A percentile compares a stretch with the other conserved stretches of the same genome.
These are phyloP conservation scores for Nyctalus aviator DNA, from an alignment of 2,797 vertebrate genomes.

Conservation along the genomic window DNA sequence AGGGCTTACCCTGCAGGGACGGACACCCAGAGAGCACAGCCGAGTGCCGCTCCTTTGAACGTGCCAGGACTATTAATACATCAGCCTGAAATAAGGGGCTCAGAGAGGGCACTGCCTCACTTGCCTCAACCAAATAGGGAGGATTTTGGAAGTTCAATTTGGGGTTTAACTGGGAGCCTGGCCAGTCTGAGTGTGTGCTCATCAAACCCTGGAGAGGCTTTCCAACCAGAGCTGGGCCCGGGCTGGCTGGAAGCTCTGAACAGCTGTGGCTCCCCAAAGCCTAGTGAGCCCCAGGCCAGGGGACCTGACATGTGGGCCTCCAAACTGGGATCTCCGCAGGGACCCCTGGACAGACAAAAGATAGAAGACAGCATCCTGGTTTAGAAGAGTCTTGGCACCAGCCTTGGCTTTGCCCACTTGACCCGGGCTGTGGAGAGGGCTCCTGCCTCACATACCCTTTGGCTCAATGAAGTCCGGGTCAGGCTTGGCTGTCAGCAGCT, in stretches of 20 bases:
- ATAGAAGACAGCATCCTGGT: not conserved
- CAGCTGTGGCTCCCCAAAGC: not conserved
- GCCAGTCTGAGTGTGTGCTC: not conserved
- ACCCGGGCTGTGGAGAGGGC: not conserved
- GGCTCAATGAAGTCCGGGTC: conserved; percentile 85
- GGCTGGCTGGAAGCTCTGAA: not conserved
- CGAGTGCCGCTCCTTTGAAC: not conserved
- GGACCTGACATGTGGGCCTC: not conserved
- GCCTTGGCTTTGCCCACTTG: not conserved
- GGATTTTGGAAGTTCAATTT: not conserved
- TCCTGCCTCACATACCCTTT: conserved; percentile 85
- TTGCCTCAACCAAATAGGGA: not conserved
- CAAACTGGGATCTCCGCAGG: not conserved
- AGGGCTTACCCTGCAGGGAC: not conserved
- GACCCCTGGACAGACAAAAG: not conserved
- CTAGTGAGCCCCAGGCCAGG: not conserved
- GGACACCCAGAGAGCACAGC: not conserved
- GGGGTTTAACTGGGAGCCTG: not conserved
- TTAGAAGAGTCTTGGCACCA: not conserved
- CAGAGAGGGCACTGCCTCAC: not conserved
- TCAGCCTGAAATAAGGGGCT: not conserved
- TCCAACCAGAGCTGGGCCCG: not conserved
- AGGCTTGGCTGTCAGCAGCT: conserved; percentile 84
- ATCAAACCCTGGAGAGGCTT: not conserved
- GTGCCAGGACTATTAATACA: not conserved